phyloP scores from a whole-genome alignment of 1,140 invertebrate species.

The Homalodisca vitripennis region DNA sequence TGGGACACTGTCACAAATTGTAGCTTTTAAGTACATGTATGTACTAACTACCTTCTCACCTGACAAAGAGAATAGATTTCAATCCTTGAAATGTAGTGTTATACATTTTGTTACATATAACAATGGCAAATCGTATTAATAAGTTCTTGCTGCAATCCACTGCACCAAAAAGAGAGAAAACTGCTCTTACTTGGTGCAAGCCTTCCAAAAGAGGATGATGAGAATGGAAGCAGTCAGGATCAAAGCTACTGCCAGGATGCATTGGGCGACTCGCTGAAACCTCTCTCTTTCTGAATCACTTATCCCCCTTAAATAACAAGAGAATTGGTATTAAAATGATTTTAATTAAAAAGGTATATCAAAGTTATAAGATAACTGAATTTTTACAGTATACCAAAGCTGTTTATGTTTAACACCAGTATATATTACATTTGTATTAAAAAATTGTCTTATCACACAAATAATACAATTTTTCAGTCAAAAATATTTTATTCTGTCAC shows the following conservation, averaged over 20 bases:
- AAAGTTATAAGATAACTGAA: neutral
- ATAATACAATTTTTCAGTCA: neutral
- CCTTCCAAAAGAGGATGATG: constrained; percentile 24
- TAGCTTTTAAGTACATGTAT: no score
- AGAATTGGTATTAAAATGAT: neutral
- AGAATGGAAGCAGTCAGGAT: constrained; percentile 13
- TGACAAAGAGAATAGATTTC: no score
- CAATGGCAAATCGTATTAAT: no score
- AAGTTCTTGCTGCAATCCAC: no score
- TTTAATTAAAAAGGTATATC: neutral
- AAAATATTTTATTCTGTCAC: neutral
- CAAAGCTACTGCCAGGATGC: constrained; percentile 6
- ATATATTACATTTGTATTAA: neutral
- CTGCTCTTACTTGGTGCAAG: constrained; percentile 17
- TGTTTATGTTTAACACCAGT: neutral
- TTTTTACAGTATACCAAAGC: neutral
- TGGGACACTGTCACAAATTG: no score
- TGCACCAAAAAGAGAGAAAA: no score
- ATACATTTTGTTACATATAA: no score
- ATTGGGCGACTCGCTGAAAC: constrained; percentile 19
- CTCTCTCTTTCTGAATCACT: neutral
- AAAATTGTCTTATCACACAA: neutral
- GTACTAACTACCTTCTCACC: no score
- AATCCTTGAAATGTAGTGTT: no score
- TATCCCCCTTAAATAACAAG: neutral